Conservation (phyloP, 2,113 vertebrate species). For the Triplophysa dalaica region DNA sequence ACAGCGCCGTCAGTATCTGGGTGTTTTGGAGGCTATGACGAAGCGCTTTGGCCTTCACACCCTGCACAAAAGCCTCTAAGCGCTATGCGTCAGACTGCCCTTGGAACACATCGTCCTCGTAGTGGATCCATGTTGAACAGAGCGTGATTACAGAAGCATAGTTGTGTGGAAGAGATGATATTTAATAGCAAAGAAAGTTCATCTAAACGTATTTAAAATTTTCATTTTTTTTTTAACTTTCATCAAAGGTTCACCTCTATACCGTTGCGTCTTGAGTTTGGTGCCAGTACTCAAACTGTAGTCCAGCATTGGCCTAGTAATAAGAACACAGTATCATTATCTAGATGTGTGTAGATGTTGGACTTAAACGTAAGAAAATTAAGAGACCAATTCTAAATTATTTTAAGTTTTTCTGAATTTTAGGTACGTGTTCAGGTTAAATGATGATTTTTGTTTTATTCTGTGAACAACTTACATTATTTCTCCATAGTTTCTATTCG, state of each 20-base stretch:
- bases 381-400: no score
- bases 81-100: constrained; percentile 17
- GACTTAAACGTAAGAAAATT: no score
- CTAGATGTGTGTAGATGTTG: not conserved
- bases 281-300: no score
- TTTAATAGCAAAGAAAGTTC: not conserved
- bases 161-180: not conserved
- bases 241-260: not conserved
- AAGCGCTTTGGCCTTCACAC: constrained; percentile 21
- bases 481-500: no score
- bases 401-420: no score
- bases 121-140: not conserved
- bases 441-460: no score
- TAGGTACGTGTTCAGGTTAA: no score
- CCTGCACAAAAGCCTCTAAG: constrained; percentile 16
- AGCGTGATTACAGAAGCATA: not conserved
- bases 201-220: not conserved
- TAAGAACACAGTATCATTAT: not conserved
- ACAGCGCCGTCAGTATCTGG: constrained; percentile 12
- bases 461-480: no score
- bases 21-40: constrained; percentile 25
- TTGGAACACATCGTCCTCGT: constrained; percentile 14
- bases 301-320: not conserved
- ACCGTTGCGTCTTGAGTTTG: not conserved
- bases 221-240: not conserved